Base-by-base conservation (phyloP, 37 sponge, comb jelly and placozoan species). In the Aplysina aerophoba region DNA sequence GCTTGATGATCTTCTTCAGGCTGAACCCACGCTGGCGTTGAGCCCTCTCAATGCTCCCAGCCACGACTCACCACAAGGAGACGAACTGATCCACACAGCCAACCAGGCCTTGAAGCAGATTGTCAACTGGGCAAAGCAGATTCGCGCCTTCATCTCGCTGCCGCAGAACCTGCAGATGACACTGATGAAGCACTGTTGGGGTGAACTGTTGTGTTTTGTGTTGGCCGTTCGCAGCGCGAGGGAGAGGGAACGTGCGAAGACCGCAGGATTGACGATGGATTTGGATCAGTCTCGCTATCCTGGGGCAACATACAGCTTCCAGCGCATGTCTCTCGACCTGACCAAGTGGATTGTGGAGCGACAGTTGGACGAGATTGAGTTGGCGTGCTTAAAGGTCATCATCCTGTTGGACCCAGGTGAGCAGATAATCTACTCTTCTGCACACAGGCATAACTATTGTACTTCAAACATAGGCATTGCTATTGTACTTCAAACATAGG, bases 61-160 rank as follows among this genome's bases (percentile, higher is more conserved):
- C 33, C 8, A 2, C 22, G 54, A 36, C n/a, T 2, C 12, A 17
- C 0, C 3, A 4, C 44, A 53, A 4, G 24, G 15, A 36, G 78
- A 41, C 17, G 78, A 75, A 15, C 17, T 24, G 25, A 24, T 36
- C 16, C 24, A 40, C 50, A 8, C 15, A 2, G n/a, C 38, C 78
- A 50, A 50, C 25, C 21, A 17, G 22, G 16, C 78, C 20, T 36
- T 75, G 54, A 40, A 75, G 22, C 87, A 88, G 25, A 86, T 95
- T 4, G 91, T 97, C 20, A 94, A 93, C 39, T 97, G 98, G 98
- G 92, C 96, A 28, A 97, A 97, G 79, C 84, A 89, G 19, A 89
- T 97, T 22, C 98, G 89, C 6, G 86, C 87, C 25, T 95, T 95
- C 80, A 81, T 81, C 33, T 62, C 55, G 16, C 84, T 97, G n/a